These are phyloP conservation scores for Trichopria drosophilae DNA, from an alignment of 2,888 invertebrate genomes.

Conservation along the genomic window DNA sequence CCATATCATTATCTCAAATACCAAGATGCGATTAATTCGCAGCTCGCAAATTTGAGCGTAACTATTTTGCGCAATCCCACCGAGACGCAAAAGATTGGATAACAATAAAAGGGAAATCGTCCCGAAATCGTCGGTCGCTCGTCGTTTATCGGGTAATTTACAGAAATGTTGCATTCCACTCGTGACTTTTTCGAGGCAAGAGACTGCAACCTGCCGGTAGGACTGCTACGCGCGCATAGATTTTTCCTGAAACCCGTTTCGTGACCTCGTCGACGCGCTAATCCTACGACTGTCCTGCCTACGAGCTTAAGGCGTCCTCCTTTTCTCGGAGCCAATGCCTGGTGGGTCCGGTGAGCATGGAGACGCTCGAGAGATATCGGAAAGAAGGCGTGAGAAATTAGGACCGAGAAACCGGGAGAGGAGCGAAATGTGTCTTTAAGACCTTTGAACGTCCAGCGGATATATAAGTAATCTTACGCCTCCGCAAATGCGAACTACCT, in stretches of 20 bases:
- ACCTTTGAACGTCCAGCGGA: conserved; percentile 12
- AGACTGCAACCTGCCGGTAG: conserved; percentile 26
- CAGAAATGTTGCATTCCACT: too few species aligned
- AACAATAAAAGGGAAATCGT: too few species aligned
- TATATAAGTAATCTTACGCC: conserved; percentile 21
- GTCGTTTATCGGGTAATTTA: too few species aligned
- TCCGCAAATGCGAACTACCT: conserved; percentile 21
- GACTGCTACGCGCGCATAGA: conserved; percentile 35
- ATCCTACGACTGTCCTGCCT: conserved; percentile 39
- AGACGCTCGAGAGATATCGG: neutral
- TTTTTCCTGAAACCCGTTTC: conserved; percentile 51
- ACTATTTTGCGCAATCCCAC: too few species aligned
- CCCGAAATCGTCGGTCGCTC: too few species aligned
- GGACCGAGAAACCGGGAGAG: too few species aligned
- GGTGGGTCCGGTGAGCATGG: neutral
- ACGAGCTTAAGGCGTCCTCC: conserved; percentile 27
- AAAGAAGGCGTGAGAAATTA: neutral
- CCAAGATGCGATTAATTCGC: conserved; percentile 42
- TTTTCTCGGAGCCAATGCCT: conserved; percentile 7
- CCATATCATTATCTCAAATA: conserved; percentile 45
- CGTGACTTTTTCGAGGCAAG: conserved; percentile 7
- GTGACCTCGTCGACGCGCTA: conserved; percentile 44
- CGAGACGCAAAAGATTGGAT: too few species aligned
- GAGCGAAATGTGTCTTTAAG: too few species aligned
- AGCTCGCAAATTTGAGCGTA: neutral